Percentiles rank a stretch among this genome's conserved stretches.
These are phyloP conservation scores for Phanerotoma sp. DNA, from an alignment of 2,888 invertebrate genomes.

Conservation along the genomic window DNA sequence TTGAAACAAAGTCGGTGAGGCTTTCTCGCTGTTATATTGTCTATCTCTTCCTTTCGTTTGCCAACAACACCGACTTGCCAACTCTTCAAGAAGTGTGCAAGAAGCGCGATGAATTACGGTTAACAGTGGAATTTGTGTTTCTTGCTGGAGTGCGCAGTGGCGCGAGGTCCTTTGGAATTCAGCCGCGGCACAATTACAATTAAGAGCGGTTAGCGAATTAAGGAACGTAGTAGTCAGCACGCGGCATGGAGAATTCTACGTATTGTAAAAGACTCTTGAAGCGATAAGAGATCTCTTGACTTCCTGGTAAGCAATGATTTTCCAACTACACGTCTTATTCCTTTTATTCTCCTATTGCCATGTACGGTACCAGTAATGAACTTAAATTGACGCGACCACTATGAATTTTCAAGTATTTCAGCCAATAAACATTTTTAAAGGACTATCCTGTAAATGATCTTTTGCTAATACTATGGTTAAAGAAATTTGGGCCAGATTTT, in stretches of 20 bases:
- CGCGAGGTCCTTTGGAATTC: constrained; percentile 47
- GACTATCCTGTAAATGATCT: too few species aligned
- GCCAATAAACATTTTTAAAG: background rate
- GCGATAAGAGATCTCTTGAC: constrained; percentile 21
- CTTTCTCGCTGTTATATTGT: constrained; percentile 4
- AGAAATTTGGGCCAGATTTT: too few species aligned
- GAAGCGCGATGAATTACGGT: constrained; percentile 51
- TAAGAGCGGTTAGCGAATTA: constrained; percentile 57
- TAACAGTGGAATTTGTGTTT: constrained; percentile 55
- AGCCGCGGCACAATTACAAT: constrained; percentile 56
- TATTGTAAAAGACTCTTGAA: constrained; percentile 13
- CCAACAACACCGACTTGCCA: constrained; percentile 9
- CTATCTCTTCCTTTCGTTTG: constrained; percentile 8
- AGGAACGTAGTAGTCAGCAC: constrained; percentile 42
- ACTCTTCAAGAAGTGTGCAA: constrained; percentile 30
- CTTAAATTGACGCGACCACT: background rate
- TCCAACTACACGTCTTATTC: constrained; percentile 9
- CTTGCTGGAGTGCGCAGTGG: constrained; percentile 41
- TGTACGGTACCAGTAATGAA: background rate
- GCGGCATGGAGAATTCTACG: constrained; percentile 20
- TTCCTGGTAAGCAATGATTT: constrained; percentile 17
- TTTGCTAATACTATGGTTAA: too few species aligned
- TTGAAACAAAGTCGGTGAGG: constrained; percentile 1
- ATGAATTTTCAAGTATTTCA: background rate
- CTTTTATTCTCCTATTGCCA: background rate